Evolutionary conservation across 2,113 vertebrate genomes (phyloP), one percentile per base, ranked within the genome.

Genomic region (Conger conger): DNA sequence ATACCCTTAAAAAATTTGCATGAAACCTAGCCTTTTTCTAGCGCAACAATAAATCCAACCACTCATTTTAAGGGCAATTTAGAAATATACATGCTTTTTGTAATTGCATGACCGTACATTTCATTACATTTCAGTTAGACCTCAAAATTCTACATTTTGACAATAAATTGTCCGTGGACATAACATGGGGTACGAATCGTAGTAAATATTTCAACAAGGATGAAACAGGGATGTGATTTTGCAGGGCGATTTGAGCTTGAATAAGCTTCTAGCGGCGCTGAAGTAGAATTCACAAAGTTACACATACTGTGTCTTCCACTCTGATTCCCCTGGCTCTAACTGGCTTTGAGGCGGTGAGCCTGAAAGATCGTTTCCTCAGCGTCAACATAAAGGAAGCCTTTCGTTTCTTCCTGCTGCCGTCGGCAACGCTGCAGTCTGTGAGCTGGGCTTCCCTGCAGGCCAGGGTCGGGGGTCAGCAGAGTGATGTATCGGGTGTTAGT

Each of bases 401-500:
- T 33, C 68, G n/a, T 73, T 33, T 73, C 27, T n/a, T 30, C 15
- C n/a, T 9, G n/a, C 27, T n/a, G 68, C n/a, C 27, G 9, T 4
- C n/a, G 60, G 60, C 20, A 68, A 7, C 9, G 8, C 6, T 6
- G 20, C 68, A 3, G 20, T 73, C 68, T 73, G 27, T 33, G 68
- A 73, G 33, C 20, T 33, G 68, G 68, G 68, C 11, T 33, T 33
- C 68, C n/a, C 5, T 27, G 27, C 27, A 2, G 11, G 68, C n/a
- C n/a, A 73, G 23, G 1, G 40, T 45, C 20, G 27, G 18, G 37
- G 81, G 80, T 79, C 68, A 30, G 4, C 33, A 40, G 68, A 60
- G 82, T 79, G 78, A 86, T 53, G 76, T 84, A 84, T 84, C 76
- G 80, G 82, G 45, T 82, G 16, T 13, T 80, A 50, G 79, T 81